Conservation (phyloP, 2,888 invertebrate genomes). For the Theretra japonica region DNA sequence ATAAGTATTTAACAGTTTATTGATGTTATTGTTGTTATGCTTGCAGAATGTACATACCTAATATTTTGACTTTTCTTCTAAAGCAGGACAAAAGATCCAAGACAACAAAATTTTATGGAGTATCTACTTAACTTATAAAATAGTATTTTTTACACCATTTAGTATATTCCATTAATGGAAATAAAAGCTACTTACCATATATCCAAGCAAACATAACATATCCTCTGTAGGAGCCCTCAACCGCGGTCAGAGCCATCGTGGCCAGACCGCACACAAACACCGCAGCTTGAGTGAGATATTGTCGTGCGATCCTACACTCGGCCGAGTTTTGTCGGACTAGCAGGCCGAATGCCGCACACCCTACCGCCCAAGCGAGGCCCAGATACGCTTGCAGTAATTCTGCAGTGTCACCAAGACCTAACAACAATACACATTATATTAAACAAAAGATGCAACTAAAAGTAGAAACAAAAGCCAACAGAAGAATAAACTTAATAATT, state of each 20-base stretch:
- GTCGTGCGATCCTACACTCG: constrained; percentile 93
- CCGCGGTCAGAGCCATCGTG: constrained; percentile 90
- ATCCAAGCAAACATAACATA: constrained; percentile 93
- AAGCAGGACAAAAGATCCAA: too few relatives aligned
- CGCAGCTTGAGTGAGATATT: constrained; percentile 93
- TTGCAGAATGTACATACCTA: too few relatives aligned
- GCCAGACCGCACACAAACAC: constrained; percentile 91
- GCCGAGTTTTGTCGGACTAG: constrained; percentile 92
- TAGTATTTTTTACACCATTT: too few relatives aligned
- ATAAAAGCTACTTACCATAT: constrained; percentile 84
- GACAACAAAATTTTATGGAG: too few relatives aligned
- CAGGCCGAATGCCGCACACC: constrained; percentile 92
- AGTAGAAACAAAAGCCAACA: too few relatives aligned
- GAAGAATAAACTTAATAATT: too few relatives aligned
- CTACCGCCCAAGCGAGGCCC: constrained; percentile 93
- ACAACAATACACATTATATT: too few relatives aligned
- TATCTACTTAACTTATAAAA: too few relatives aligned
- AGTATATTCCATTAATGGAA: neutral
- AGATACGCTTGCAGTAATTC: constrained; percentile 89
- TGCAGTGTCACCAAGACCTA: constrained; percentile 85
- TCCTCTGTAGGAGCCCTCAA: constrained; percentile 90
- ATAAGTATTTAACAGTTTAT: too few relatives aligned
- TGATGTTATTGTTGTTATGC: too few relatives aligned
- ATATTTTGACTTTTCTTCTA: too few relatives aligned
- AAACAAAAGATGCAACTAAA: too few relatives aligned